These are phyloP conservation scores for Luperina nickerlii DNA, from an alignment of 2,888 invertebrate genomes.

Conservation along the genomic window DNA sequence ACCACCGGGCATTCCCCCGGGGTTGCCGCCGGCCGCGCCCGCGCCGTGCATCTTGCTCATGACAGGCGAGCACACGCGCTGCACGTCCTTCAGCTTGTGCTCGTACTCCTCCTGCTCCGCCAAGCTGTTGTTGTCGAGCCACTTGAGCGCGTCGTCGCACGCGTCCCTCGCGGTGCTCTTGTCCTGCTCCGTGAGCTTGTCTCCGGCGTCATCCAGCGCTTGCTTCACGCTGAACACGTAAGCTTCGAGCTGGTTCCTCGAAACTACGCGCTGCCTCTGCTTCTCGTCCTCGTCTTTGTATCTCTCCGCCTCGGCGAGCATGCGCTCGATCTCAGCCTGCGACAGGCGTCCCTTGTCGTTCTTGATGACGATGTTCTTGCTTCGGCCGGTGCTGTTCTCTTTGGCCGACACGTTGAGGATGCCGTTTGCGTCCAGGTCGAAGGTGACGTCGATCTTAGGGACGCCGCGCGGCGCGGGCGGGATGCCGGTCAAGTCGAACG, in stretches of 20 bases:
- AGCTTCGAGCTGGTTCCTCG: conserved; percentile 93
- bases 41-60: conserved; percentile 89
- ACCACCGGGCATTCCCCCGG: conserved; percentile 45
- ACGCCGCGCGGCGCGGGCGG: conserved; percentile 93
- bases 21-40: conserved; percentile 81
- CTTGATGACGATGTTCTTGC: conserved; percentile 94
- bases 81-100: conserved; percentile 91
- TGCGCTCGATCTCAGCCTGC: conserved; percentile 95
- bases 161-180: conserved; percentile 86
- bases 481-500: conserved; percentile 92
- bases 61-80: conserved; percentile 89
- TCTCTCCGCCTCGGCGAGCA: conserved; percentile 93
- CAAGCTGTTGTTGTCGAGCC: conserved; percentile 93
- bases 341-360: conserved; percentile 95
- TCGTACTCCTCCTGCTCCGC: conserved; percentile 92
- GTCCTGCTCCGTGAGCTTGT: conserved; percentile 91
- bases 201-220: conserved; percentile 91
- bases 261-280: conserved; percentile 92
- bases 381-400: conserved; percentile 92
- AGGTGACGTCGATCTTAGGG: conserved; percentile 93
- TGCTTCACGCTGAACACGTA: conserved; percentile 93
- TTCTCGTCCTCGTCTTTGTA: conserved; percentile 94
- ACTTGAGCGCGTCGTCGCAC: conserved; percentile 91
- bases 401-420: conserved; percentile 96
- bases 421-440: conserved; percentile 94